Base-by-base conservation (phyloP, 2,797 vertebrate species). In the Enteromius thamalakanensis region DNA sequence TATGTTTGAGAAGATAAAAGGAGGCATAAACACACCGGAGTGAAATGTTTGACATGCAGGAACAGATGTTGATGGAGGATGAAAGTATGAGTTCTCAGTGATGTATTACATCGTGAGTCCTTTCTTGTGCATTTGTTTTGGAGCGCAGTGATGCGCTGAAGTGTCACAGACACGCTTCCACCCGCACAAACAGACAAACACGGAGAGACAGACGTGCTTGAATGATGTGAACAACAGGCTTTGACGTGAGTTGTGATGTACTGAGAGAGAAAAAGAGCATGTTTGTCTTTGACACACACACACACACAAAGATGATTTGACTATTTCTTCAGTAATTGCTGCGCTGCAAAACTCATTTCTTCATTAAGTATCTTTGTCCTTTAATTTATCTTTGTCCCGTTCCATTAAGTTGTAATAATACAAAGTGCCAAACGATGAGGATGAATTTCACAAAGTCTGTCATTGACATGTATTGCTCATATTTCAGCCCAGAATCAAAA, bases 61-160 rank as follows among this genome's bases (percentile, higher is more conserved):
- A 37, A 71, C 55, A 42, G 67, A 80, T 55, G 67, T 32, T 14
- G 49, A 69, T 49, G 60, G 58, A 67, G 60, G 29, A 60, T 76
- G 74, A 51, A 32, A 83, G 23, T 21, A 4, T 40, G 42, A 51
- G 26, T 58, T 80, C 78, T 40, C 64, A 40, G 6, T 79, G 76
- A 79, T 80, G 78, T 69, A 79, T 79, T 58, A 53, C 32, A 68
- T 19, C 11, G 65, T 58, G 45, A 58, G 40, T 80, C 67, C n/a
- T 80, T 53, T 55, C n/a, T 40, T 69, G n/a, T 60, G 65, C 26
- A 32, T 58, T 71, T 58, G 40, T 58, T 70, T 81, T 70, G 60
- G 80, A 53, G 72, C 67, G 21, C 62, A 29, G 40, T 1, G 67
- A 74, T 21, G 47, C 40, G 60, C 19, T 79, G 67, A 77, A 69